phyloP scores from a whole-genome alignment of 2,888 invertebrate species.

The Actias luna region DNA sequence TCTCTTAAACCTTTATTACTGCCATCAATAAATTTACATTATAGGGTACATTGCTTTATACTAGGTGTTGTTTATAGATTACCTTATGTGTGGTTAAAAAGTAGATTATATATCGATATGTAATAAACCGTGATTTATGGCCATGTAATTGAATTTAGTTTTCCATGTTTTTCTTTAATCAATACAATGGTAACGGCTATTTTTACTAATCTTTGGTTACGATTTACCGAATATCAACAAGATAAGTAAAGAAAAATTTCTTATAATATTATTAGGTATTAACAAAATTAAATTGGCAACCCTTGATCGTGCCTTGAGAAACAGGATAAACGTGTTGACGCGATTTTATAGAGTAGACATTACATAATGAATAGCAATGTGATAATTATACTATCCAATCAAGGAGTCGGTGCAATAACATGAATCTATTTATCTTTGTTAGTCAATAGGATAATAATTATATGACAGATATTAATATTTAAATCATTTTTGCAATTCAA shows the following conservation, averaged over 20 bases:
- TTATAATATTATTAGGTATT: no score
- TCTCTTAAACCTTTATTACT: no score
- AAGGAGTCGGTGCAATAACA: conserved; percentile 36
- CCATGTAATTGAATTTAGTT: no score
- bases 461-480: conserved; percentile 10
- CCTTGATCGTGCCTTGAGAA: conserved; percentile 40
- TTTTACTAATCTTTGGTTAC: no score
- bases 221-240: no score
- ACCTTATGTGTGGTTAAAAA: neutral
- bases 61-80: neutral
- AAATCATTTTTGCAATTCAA: neutral
- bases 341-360: conserved; percentile 73
- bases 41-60: neutral
- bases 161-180: neutral
- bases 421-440: conserved; percentile 23
- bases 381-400: conserved; percentile 51
- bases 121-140: neutral
- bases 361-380: conserved; percentile 62
- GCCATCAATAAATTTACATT: no score
- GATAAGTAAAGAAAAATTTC: no score
- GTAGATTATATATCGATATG: neutral
- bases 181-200: no score
- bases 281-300: no score
- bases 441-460: conserved; percentile 22
- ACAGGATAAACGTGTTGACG: conserved; percentile 63